Conservation (phyloP, 23 tunicate genomes). For the Ascidia mentula region DNA sequence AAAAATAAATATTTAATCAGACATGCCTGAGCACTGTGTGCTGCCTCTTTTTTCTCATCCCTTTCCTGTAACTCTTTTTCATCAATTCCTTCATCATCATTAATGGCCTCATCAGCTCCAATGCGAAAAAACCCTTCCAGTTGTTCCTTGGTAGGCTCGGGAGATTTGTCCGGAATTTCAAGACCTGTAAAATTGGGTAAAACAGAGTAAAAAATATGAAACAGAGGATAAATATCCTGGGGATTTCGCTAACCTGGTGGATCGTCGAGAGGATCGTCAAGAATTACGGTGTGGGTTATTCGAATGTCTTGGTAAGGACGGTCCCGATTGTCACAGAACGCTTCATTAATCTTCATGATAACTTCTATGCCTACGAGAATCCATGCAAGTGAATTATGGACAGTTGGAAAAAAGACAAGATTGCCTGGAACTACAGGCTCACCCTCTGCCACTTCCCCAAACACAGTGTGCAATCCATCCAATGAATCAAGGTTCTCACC, state of each 20-base stretch:
- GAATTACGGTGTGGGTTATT: constrained; percentile 88
- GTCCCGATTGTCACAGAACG: constrained; percentile 77
- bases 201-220: not conserved
- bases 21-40: constrained; percentile 82
- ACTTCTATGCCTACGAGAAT: constrained; percentile 58
- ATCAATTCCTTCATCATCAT: constrained; percentile 73
- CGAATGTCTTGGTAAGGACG: constrained; percentile 96
- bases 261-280: constrained; percentile 97
- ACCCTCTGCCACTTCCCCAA: constrained; percentile 97
- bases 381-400: not conserved
- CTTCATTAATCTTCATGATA: constrained; percentile 77
- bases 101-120: constrained; percentile 91
- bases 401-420: not conserved
- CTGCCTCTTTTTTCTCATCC: constrained; percentile 71
- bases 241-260: constrained; percentile 80
- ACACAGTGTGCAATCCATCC: constrained; percentile 92
- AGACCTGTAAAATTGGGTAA: constrained; percentile 38
- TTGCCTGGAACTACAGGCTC: not conserved
- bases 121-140: constrained; percentile 72
- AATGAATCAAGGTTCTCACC: constrained; percentile 75
- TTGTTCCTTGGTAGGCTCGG: constrained; percentile 83
- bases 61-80: constrained; percentile 55
- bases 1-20: too few relatives aligned
- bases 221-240: not conserved
- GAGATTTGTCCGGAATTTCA: constrained; percentile 81